Evolutionary conservation across 2,888 invertebrate genomes (phyloP), one percentile per base, ranked within the genome.

Genomic region (Unio delphinus): DNA sequence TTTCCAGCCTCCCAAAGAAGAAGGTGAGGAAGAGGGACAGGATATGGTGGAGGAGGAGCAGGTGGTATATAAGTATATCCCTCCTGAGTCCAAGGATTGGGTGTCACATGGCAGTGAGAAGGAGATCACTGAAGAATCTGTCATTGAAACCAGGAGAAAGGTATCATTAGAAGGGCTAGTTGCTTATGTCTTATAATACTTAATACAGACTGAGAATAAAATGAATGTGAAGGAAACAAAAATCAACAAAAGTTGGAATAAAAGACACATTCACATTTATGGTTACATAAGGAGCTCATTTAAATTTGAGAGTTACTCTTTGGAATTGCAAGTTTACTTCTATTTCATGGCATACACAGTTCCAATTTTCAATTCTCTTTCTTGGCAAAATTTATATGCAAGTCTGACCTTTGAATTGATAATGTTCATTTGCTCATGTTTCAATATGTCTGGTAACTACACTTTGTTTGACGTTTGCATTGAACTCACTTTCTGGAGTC

Each of bases 51-150:
- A 79, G 34, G 86, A 83, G 57, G 88, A 87, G 65, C 82, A 83
- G 3, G 80, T 85, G 18, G 77, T 89, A 1, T 85, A 86, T 68
- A 82, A 78, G 60, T 90, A 90, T 77, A 77, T 87, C 4, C 90
- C 90, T 20, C 90, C 89, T 4, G 86, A 83, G 64, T 73, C 89
- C 18, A 89, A 89, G 70, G 84, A 84, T 0, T 90, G 90, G 90
- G 80, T 87, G 11, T 86, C 87, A 8, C 83, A 76, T 18, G 90
- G 90, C 61, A 89, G 89, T 70, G 90, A 90, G 76, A 83, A 83
- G 68, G 89, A 90, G 70, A 88, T 90, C 45, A 73, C 82, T 6
- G 89, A 89, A 65, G 87, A 87, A 69, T 80, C 80, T 55, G 80
- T 89, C 18, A 67, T 68, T 6, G 82, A 85, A 26, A 82, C 72